Evolutionary conservation across 2,113 vertebrate species (phyloP), one percentile per base, ranked within the genome.

Genomic region (Lepus europaeus): DNA sequence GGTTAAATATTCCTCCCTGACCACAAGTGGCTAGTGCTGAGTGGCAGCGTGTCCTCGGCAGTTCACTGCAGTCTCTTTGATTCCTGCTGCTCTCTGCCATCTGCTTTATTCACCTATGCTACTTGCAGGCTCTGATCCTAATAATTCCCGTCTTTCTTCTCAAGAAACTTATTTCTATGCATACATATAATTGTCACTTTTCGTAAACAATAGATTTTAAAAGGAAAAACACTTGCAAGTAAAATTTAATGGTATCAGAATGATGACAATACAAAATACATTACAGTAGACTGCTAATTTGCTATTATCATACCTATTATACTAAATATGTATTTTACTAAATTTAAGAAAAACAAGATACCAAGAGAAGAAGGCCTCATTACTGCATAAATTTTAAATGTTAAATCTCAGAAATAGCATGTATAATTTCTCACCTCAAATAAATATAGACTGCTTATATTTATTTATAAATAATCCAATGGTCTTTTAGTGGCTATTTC

Each of bases 181-280:
- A 89, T 20, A 20, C 31, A 25, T 14, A 36, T 74, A 16, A 20
- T 74, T 17, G 11, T 68, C 49, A 69, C 14, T 29, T 4, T 64
- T 36, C 59, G 64, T 14, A 87, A 81, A 80, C 29, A 9, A 29
- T 25, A 66, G 2, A 17, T 9, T 89, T 92, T 93, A 53, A 72
- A 92, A 66, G 51, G 61, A 84, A 66, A 76, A 63, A 49, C 3
- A 72, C 59, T 29, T 73, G 11, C 3, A 74, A 93, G 29, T 91
- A 80, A 94, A 94, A 73, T 82, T 78, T 39, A 84, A 90, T 92
- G 29, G 4, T 79, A 11, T 81, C 19, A 90, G 81, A 53, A 73
- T 45, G 3, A 8, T 56, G 27, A 17, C 23, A 87, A 1, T 77
- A 68, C 10, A 87, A 76, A 9, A 27, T 64, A 16, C 27, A 11